Evolutionary conservation across 2,888 invertebrate genomes (phyloP).

Genomic region (Colletes collaris): DNA sequence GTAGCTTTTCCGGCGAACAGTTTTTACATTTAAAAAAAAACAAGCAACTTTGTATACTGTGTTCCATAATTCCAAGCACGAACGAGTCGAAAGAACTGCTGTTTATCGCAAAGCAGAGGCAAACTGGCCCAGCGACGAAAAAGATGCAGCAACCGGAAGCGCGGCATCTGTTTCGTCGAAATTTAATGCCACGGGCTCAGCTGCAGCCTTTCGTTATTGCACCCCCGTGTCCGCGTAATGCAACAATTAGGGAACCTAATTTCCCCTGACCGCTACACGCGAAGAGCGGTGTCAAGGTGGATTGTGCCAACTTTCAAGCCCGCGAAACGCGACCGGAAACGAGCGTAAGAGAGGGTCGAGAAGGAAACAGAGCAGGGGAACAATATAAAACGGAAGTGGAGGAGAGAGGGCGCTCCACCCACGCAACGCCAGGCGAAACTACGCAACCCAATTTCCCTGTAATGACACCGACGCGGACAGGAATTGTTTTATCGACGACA

Average conservation of each 20-base stretch:
- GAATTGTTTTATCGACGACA: conserved; percentile 43
- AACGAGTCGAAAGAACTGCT: no score
- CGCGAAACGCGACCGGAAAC: conserved; percentile 24
- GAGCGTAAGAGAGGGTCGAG: not conserved
- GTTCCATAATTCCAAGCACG: no score
- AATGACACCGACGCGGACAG: not conserved
- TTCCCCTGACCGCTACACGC: conserved; percentile 19
- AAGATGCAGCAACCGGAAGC: not conserved
- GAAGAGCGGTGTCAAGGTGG: conserved; percentile 32
- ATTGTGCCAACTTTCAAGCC: conserved; percentile 31
- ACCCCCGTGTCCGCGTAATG: conserved; percentile 2
- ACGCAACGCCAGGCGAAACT: conserved; percentile 33
- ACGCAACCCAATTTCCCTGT: conserved; percentile 45
- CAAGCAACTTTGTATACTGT: no score
- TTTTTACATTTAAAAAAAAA: no score
- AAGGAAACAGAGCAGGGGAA: conserved; percentile 1
- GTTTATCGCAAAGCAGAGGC: not conserved
- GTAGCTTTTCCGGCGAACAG: no score
- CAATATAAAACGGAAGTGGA: conserved; percentile 6
- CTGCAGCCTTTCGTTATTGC: conserved; percentile 4
- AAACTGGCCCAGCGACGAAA: not conserved
- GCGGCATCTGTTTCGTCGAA: conserved; percentile 1
- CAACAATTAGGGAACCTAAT: conserved; percentile 51
- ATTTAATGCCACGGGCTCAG: not conserved
- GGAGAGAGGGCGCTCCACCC: conserved; percentile 7